These are phyloP conservation scores for human DNA, from an alignment of 2,113 vertebrate species.

Conservation along the genomic window DNA sequence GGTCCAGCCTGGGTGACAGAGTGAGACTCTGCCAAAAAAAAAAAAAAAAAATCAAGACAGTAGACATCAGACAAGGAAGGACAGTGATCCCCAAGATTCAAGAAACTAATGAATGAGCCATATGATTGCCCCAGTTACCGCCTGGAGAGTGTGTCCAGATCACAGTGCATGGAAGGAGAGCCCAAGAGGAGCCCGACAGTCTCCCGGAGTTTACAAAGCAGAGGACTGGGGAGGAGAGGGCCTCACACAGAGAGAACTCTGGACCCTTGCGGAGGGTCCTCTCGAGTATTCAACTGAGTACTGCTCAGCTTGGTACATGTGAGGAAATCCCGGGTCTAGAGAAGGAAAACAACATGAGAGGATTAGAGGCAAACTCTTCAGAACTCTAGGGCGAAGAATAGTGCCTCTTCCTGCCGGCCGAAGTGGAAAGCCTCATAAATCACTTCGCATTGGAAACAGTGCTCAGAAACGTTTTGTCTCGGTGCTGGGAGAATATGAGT, in stretches of 20 bases:
- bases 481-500: neutral
- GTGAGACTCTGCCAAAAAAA: too few species aligned
- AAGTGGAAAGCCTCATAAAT: neutral
- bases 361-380: neutral
- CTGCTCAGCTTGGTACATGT: rapidly evolving
- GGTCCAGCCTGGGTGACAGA: neutral
- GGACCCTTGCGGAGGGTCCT: neutral
- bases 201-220: neutral
- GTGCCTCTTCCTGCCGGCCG: neutral
- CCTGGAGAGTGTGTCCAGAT: neutral
- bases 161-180: neutral
- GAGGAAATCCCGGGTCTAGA: neutral
- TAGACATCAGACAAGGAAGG: neutral
- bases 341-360: neutral
- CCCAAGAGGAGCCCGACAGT: neutral
- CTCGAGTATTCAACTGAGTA: neutral
- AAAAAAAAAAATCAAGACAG: neutral
- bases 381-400: neutral
- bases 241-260: too few species aligned
- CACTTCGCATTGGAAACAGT: neutral
- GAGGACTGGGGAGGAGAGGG: neutral
- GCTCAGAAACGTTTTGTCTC: neutral
- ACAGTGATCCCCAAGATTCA: neutral
- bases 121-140: neutral
- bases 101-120: neutral